Evolutionary conservation across 2,888 invertebrate genomes (phyloP).

Genomic region (Epinotia nisella): DNA sequence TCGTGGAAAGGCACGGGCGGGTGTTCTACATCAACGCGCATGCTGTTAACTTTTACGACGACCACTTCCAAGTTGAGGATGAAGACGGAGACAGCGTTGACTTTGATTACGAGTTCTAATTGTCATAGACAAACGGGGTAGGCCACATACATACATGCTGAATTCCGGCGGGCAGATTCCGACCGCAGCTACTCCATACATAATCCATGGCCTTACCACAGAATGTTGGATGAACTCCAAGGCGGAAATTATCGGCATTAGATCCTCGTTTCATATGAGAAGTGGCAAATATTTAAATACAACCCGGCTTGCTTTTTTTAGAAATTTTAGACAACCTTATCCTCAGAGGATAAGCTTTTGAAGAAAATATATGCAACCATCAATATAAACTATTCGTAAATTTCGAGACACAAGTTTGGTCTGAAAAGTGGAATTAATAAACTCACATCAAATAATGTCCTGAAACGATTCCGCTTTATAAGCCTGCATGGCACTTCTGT

Average conservation of each 20-base stretch:
- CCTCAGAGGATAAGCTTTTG: neutral
- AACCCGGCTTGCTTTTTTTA: no score
- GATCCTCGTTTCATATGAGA: neutral
- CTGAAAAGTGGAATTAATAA: neutral
- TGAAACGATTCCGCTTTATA: neutral
- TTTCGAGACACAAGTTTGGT: neutral
- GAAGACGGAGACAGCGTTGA: conserved; percentile 78
- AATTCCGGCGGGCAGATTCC: no score
- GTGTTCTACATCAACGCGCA: conserved; percentile 74
- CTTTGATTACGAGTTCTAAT: conserved; percentile 77
- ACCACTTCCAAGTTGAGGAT: conserved; percentile 69
- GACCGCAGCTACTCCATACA: no score
- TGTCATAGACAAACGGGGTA: neutral
- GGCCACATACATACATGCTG: neutral
- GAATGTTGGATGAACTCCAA: no score
- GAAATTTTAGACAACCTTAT: neutral
- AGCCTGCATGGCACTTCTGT: neutral
- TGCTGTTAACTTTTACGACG: conserved; percentile 74
- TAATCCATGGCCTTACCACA: no score
- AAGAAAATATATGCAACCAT: neutral
- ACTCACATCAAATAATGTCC: neutral
- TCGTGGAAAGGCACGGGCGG: conserved; percentile 69
- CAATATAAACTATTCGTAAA: neutral
- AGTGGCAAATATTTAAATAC: neutral
- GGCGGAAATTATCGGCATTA: no score